phyloP scores from a whole-genome alignment of 2,888 invertebrate genomes.

The Brachyopa scutellaris region DNA sequence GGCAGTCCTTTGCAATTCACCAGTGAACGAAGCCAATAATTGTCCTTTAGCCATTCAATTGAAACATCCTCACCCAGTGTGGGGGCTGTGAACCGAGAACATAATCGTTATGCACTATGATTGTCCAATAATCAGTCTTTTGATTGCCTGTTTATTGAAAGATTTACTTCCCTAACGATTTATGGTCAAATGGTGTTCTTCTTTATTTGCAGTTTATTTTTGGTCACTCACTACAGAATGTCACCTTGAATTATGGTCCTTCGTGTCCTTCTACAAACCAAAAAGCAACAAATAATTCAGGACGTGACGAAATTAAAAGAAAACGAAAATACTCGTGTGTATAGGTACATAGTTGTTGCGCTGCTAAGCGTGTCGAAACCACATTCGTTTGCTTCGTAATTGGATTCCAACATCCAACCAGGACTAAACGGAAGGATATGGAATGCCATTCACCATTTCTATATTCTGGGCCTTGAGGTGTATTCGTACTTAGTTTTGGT shows the following conservation, averaged over 20 bases:
- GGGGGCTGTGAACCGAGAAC: slow-evolving; percentile 54
- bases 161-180: slow-evolving; percentile 40
- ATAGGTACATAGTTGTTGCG: slow-evolving; percentile 24
- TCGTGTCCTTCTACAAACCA: slow-evolving; percentile 32
- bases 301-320: slow-evolving; percentile 51
- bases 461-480: slow-evolving; percentile 18
- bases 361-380: slow-evolving; percentile 60
- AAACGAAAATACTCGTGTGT: background rate
- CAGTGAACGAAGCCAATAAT: slow-evolving; percentile 58
- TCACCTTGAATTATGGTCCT: slow-evolving; percentile 33
- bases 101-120: slow-evolving; percentile 69
- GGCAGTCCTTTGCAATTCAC: slow-evolving; percentile 42
- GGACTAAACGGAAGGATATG: slow-evolving; percentile 43
- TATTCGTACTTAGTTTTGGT: slow-evolving; percentile 39
- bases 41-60: slow-evolving; percentile 63
- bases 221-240: slow-evolving; percentile 5
- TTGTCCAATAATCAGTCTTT: slow-evolving; percentile 64
- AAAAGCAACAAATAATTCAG: slow-evolving; percentile 38
- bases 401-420: slow-evolving; percentile 44
- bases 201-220: background rate
- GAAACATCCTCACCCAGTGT: slow-evolving; percentile 32
- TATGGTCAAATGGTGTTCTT: slow-evolving; percentile 19
- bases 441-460: slow-evolving; percentile 23
- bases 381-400: slow-evolving; percentile 63
- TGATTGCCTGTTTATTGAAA: slow-evolving; percentile 50